These are phyloP conservation scores for Ganaspis brasiliensis DNA, from an alignment of 2,888 invertebrate genomes.

Conservation along the genomic window DNA sequence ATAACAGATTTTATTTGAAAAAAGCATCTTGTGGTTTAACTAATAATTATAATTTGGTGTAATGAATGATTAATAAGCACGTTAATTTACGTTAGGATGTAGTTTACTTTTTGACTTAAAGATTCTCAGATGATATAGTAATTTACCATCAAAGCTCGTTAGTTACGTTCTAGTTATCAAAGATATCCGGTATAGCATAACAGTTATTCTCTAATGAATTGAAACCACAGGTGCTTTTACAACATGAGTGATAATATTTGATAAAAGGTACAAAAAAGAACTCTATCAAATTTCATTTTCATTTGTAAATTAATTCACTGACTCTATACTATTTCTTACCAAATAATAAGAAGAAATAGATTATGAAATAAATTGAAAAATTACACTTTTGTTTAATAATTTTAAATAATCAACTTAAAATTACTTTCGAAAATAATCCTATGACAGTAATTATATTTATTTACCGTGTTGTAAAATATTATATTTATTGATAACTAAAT, in stretches of 20 bases:
- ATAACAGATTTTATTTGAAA: too few relatives aligned
- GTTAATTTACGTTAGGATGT: neutral
- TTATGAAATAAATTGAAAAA: neutral
- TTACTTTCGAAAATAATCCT: too few relatives aligned
- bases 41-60: too few relatives aligned
- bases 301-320: neutral
- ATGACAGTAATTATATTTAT: too few relatives aligned
- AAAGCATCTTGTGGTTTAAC: too few relatives aligned
- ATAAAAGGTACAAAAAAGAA: neutral
- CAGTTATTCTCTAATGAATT: conserved; percentile 29
- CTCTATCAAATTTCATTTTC: neutral
- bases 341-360: neutral
- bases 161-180: conserved; percentile 37
- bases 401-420: too few relatives aligned
- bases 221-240: conserved; percentile 23
- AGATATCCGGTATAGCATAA: conserved; percentile 10
- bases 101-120: neutral
- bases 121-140: conserved; percentile 31
- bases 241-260: conserved; percentile 10
- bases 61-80: neutral
- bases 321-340: neutral
- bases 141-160: conserved; percentile 8
- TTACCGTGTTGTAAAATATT: too few relatives aligned
- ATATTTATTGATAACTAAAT: too few relatives aligned
- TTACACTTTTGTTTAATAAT: too few relatives aligned